Conservation (phyloP, 92 coral and sea anemone species). For the Actinostola sp. region DNA sequence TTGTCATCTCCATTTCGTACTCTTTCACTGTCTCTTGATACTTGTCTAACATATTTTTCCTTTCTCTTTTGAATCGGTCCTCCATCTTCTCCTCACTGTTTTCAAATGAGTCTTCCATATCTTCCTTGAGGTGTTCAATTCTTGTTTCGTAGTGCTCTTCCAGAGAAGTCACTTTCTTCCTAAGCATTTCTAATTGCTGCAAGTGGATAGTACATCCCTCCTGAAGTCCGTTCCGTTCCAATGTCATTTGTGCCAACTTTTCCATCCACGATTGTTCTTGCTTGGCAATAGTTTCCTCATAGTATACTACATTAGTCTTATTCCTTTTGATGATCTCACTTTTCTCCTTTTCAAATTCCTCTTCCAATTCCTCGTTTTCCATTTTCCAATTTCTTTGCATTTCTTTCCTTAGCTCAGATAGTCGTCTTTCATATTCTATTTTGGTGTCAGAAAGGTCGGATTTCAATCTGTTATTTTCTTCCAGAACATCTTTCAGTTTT, state of each 20-base stretch:
- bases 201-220: conserved; percentile 34
- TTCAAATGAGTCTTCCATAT: conserved; percentile 58
- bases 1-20: conserved; percentile 36
- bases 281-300: conserved; percentile 42
- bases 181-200: conserved; percentile 36
- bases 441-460: conserved; percentile 44
- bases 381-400: conserved; percentile 27
- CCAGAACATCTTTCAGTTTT: conserved; percentile 26
- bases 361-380: conserved; percentile 53
- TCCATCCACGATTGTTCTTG: conserved; percentile 43
- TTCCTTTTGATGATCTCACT: conserved; percentile 33
- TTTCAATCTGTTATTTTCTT: conserved; percentile 38
- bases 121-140: conserved; percentile 48
- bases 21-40: conserved; percentile 46
- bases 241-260: conserved; percentile 45
- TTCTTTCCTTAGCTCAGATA: conserved; percentile 47
- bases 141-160: conserved; percentile 49
- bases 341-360: conserved; percentile 55
- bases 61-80: too few relatives aligned
- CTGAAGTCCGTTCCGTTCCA: conserved; percentile 41
- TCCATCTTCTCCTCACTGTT: conserved; percentile 59
- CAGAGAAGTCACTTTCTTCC: conserved; percentile 36
- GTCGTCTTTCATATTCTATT: conserved; percentile 39
- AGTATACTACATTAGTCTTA: conserved; percentile 33
- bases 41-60: conserved; percentile 17